These are phyloP conservation scores for Hoplostethus atlanticus DNA, from an alignment of 2,797 vertebrate genomes.

Conservation along the genomic window DNA sequence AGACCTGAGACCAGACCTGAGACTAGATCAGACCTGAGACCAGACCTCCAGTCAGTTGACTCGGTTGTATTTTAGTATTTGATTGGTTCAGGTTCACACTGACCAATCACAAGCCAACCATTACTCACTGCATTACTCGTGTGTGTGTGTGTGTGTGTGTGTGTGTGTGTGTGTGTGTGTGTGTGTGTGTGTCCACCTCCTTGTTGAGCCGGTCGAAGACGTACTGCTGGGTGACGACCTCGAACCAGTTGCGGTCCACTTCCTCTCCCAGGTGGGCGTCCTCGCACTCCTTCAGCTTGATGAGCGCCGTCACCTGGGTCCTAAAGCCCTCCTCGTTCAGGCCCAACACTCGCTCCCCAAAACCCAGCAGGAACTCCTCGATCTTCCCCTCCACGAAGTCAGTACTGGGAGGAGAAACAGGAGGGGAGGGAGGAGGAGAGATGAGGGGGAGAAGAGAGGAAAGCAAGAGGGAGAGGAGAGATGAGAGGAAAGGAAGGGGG, in stretches of 20 bases:
- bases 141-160: not conserved
- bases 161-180: constrained; percentile 3
- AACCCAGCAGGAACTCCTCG: constrained; percentile 92
- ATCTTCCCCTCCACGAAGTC: constrained; percentile 94
- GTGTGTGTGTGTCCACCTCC: constrained; percentile 84
- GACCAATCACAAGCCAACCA: too few relatives aligned
- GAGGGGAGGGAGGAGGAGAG: too few relatives aligned
- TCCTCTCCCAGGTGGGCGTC: constrained; percentile 96
- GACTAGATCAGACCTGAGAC: too few relatives aligned
- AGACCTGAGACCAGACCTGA: too few relatives aligned
- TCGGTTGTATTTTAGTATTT: too few relatives aligned
- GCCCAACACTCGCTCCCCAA: constrained; percentile 87
- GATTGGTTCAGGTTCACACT: too few relatives aligned
- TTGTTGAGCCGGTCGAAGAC: constrained; percentile 91
- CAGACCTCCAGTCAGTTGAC: too few relatives aligned
- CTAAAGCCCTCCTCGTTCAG: constrained; percentile 91
- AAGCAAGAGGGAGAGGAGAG: not conserved
- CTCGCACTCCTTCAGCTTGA: constrained; percentile 96
- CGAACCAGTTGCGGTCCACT: constrained; percentile 95
- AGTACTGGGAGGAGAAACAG: constrained; percentile 79
- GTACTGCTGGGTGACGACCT: constrained; percentile 95
- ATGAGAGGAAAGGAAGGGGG: too few relatives aligned
- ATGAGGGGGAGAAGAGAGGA: too few relatives aligned
- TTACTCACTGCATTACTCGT: too few relatives aligned
- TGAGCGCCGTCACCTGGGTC: constrained; percentile 93